These are phyloP conservation scores for Anser cygnoides DNA, from an alignment of 2,113 vertebrate species.

Conservation along the genomic window DNA sequence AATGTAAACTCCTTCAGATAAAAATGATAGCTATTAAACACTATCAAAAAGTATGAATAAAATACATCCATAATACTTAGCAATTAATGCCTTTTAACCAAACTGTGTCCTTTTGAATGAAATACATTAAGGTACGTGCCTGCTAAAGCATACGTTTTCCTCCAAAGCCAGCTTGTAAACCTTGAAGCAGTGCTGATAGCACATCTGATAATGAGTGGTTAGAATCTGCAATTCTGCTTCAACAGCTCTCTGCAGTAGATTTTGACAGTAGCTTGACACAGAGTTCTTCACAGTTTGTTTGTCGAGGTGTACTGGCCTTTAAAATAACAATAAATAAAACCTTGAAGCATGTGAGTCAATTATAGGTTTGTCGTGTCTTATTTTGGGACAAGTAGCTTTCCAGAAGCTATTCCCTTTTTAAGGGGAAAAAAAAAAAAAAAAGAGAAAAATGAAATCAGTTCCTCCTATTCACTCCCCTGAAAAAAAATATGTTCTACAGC, in stretches of 20 bases:
- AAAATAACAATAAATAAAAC: neutral
- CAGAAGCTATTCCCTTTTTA: neutral
- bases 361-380: rapidly evolving
- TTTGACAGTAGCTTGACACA: slow-evolving; percentile 17
- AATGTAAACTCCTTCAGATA: neutral
- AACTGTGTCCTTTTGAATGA: neutral
- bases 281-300: neutral
- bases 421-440: neutral
- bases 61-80: neutral
- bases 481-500: neutral
- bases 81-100: neutral
- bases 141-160: neutral
- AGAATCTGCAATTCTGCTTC: slow-evolving; percentile 74
- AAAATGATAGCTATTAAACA: neutral
- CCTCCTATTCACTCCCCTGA: neutral
- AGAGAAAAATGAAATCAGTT: neutral
- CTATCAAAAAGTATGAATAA: neutral
- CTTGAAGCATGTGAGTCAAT: neutral
- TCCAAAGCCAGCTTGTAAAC: slow-evolving; percentile 55
- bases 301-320: slow-evolving; percentile 31
- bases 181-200: slow-evolving; percentile 60
- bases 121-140: neutral
- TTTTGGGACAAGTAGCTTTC: neutral
- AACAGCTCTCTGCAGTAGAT: slow-evolving; percentile 41
- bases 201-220: slow-evolving; percentile 56